Evolutionary conservation across 2,888 invertebrate species (phyloP).

Genomic region (Nymphalis c-album): DNA sequence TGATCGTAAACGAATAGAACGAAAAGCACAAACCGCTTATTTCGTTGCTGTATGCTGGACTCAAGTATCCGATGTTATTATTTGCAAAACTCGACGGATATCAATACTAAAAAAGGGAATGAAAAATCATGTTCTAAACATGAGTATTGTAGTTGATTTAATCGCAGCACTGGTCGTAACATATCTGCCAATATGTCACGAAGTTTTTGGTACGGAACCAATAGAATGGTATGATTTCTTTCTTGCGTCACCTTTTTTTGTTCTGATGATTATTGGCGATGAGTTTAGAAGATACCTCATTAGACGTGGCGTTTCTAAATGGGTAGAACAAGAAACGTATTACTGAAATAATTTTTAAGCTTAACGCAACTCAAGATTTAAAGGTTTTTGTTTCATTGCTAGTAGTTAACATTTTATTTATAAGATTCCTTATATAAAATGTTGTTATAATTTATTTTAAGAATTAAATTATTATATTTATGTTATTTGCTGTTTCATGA

Average conservation of each 20-base stretch:
- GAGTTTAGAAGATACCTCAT: constrained; percentile 87
- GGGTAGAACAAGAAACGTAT: constrained; percentile 88
- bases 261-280: constrained; percentile 88
- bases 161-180: constrained; percentile 84
- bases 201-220: constrained; percentile 86
- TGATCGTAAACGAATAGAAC: constrained; percentile 86
- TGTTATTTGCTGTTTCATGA: background rate
- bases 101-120: constrained; percentile 89
- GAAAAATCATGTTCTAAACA: constrained; percentile 84
- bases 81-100: constrained; percentile 89
- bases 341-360: constrained; percentile 69
- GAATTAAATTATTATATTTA: constrained; percentile 8
- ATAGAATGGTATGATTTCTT: constrained; percentile 86
- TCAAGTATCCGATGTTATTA: constrained; percentile 89
- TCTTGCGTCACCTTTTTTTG: constrained; percentile 86
- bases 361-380: background rate
- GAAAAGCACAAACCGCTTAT: constrained; percentile 89
- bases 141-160: constrained; percentile 83
- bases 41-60: constrained; percentile 89
- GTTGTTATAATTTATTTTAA: constrained; percentile 3
- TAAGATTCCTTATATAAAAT: background rate
- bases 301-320: constrained; percentile 84
- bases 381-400: constrained; percentile 3
- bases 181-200: constrained; percentile 86
- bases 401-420: background rate